Evolutionary conservation across 2,113 vertebrate genomes (phyloP).

Genomic region (Labrus mixtus): DNA sequence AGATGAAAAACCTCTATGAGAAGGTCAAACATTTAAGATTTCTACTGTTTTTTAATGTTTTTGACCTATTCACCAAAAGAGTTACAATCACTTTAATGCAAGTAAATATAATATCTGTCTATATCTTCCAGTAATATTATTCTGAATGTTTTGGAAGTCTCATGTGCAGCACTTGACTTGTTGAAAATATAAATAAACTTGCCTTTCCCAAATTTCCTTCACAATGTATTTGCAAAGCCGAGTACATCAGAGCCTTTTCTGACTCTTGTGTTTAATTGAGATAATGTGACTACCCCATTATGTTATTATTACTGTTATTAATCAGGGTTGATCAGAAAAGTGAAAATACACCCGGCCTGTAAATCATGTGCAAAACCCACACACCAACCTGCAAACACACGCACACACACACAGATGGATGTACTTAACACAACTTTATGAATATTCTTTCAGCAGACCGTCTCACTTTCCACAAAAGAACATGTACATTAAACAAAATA

Average conservation of each 20-base stretch:
- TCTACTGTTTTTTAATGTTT: too few relatives aligned
- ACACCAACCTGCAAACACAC: constrained; percentile 9
- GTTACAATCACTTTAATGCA: too few relatives aligned
- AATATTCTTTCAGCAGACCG: constrained; percentile 7
- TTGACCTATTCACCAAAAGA: too few relatives aligned
- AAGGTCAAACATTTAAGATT: too few relatives aligned
- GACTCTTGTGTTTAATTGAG: neutral
- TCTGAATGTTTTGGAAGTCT: neutral
- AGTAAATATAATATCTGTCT: too few relatives aligned
- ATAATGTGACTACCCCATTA: neutral
- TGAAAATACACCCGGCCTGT: neutral
- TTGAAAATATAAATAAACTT: neutral
- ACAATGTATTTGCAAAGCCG: neutral
- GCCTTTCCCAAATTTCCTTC: neutral
- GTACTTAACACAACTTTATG: constrained; percentile 19
- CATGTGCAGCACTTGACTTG: neutral
- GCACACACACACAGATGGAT: neutral
- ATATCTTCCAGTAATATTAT: too few relatives aligned
- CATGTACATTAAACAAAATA: constrained; percentile 21
- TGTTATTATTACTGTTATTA: neutral
- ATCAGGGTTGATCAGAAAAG: neutral
- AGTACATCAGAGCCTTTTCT: neutral
- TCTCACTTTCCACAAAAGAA: constrained; percentile 20
- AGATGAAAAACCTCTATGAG: too few relatives aligned
- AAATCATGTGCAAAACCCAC: neutral